Evolutionary conservation across 2,113 vertebrate genomes (phyloP).

Genomic region (Microtus ochrogaster): DNA sequence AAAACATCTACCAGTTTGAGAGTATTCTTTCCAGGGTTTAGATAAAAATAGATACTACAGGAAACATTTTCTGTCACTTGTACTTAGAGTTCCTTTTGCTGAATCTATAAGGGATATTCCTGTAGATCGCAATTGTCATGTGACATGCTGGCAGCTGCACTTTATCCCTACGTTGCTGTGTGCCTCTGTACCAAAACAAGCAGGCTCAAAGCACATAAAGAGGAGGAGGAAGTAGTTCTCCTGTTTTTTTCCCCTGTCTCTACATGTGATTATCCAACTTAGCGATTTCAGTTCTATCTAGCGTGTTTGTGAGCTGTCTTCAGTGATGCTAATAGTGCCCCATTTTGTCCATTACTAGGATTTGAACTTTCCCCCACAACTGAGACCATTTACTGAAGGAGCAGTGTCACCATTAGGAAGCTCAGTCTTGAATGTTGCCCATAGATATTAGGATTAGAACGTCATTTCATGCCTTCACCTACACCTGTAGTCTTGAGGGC

Average conservation of each 20-base stretch:
- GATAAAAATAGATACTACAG: background rate
- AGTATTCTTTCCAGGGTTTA: background rate
- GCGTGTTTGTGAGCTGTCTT: background rate
- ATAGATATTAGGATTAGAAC: background rate
- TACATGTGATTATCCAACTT: background rate
- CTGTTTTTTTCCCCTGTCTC: background rate
- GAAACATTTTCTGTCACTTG: background rate
- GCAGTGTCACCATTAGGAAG: background rate
- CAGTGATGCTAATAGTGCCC: background rate
- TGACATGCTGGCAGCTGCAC: background rate
- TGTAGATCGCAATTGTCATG: background rate
- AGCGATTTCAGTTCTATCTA: background rate
- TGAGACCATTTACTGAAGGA: background rate
- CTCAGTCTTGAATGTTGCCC: background rate
- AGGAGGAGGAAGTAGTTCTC: background rate
- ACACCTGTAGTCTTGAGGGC: background rate
- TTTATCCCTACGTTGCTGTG: background rate
- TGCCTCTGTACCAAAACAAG: background rate
- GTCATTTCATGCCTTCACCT: background rate
- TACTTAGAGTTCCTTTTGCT: background rate
- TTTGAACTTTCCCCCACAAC: background rate
- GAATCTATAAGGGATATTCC: conserved; percentile 23
- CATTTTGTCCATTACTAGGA: background rate
- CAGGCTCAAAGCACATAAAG: background rate
- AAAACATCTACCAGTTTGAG: conserved; percentile 1